Conservation (phyloP, 2,797 vertebrate species). For the Momotus momota region DNA sequence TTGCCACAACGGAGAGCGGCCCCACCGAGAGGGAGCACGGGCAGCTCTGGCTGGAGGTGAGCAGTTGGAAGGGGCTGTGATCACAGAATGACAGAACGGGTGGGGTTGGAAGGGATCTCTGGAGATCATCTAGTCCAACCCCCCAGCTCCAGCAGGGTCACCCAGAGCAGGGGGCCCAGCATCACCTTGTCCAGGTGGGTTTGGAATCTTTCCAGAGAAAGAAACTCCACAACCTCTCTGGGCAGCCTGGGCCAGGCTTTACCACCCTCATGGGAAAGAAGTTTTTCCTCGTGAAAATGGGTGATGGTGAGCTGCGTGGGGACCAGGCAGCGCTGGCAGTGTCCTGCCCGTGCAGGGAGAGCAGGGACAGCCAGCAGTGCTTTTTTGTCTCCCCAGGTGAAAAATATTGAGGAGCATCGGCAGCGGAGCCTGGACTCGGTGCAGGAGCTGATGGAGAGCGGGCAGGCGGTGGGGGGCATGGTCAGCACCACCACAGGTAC, state of each 20-base stretch:
- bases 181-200: background rate
- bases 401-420: slow-evolving; percentile 98
- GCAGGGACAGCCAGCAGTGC: background rate
- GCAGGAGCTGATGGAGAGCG: slow-evolving; percentile 97
- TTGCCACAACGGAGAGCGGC: slow-evolving; percentile 94
- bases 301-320: rapidly evolving
- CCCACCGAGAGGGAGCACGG: slow-evolving; percentile 91
- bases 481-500: slow-evolving; percentile 98
- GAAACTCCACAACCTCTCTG: background rate
- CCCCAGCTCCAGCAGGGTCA: background rate
- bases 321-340: background rate
- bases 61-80: background rate
- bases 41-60: slow-evolving; percentile 96
- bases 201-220: background rate
- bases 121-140: background rate
- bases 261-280: background rate
- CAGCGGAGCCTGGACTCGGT: slow-evolving; percentile 94
- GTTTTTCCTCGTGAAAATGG: background rate
- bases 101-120: background rate
- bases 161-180: background rate
- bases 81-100: background rate
- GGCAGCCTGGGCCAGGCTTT: background rate
- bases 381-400: slow-evolving; percentile 83
- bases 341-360: background rate
- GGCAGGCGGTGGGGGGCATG: slow-evolving; percentile 98